Evolutionary conservation across 2,113 vertebrate genomes (phyloP), one percentile per base, ranked within the genome.

Genomic region (Vulpes lagopus): DNA sequence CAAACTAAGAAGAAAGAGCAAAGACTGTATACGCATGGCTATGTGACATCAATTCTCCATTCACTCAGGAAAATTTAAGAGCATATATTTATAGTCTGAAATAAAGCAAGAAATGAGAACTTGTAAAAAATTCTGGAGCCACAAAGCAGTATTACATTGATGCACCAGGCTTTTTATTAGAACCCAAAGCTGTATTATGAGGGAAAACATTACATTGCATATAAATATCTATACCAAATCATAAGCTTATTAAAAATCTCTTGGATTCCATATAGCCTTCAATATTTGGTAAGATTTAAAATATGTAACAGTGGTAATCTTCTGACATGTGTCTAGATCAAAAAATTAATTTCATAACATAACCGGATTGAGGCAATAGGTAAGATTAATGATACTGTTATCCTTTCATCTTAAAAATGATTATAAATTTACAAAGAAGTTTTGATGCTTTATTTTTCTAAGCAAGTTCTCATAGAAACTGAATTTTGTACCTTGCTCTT

Each of bases 81-180:
- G 43, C n/a, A 73, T 82, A 74, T 89, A 4, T 94, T 96, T 93
- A 89, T 59, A 59, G 79, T 64, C 51, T 84, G 38, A 97, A 92
- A 90, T 94, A 96, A 95, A 27, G 6, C 32, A 49, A 95, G 82
- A 96, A 90, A 97, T 94, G 62, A 11, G 87, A 97, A 82, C 14
- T 15, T 96, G 38, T 9, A 30, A 73, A 92, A 74, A 59, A 93
- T 51, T 57, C 4, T 71, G 23, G 69, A 64, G 15, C 53, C 80
- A 59, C 27, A 92, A 92, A 85, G 55, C 5, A 88, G 7, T 76
- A 74, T 64, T 95, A 19, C 25, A 91, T 5, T 69, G 78, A 71
- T 17, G 51, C 10, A 38, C 60, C 30, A 93, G 74, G 4, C 1
- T 74, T 96, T 95, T 90, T 95, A 32, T 94, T 98, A 78, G 73